Evolutionary conservation across 2,113 vertebrate species (phyloP).

Genomic region (Mesoclemmys tuberculata): DNA sequence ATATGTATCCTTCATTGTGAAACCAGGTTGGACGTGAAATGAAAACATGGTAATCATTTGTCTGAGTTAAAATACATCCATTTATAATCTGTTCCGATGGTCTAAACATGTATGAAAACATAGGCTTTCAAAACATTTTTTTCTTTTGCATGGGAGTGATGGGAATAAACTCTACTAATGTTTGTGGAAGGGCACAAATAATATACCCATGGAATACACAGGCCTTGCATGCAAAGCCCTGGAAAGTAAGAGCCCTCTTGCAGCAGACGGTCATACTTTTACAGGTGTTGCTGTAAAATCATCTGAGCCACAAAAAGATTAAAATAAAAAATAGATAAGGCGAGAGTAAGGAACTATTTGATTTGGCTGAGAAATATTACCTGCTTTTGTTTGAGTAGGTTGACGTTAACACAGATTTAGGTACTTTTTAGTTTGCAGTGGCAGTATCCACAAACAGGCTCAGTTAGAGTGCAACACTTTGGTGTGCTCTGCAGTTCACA

Average conservation of each 20-base stretch:
- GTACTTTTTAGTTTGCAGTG: no score
- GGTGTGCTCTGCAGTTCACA: background rate
- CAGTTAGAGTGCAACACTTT: background rate
- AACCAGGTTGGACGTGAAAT: background rate
- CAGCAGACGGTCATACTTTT: background rate
- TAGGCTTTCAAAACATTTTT: background rate
- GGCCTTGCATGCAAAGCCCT: background rate
- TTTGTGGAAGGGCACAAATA: background rate
- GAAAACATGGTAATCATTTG: background rate
- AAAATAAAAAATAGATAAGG: background rate
- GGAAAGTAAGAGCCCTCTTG: background rate
- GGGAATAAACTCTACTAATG: background rate
- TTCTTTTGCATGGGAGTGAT: background rate
- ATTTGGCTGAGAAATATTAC: constrained; percentile 12
- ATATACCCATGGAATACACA: no score
- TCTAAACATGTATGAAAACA: background rate
- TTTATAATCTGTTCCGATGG: background rate
- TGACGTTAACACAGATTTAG: no score
- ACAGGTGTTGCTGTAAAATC: constrained; percentile 13
- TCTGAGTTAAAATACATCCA: background rate
- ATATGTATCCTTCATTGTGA: background rate
- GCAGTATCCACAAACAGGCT: no score
- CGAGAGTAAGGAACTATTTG: constrained; percentile 5
- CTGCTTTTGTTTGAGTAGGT: background rate
- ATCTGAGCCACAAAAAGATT: background rate